Percentiles rank a stretch among this genome's conserved stretches.
These are phyloP conservation scores for Agonopterix heracliana DNA, from an alignment of 2,888 invertebrate species.

Conservation along the genomic window DNA sequence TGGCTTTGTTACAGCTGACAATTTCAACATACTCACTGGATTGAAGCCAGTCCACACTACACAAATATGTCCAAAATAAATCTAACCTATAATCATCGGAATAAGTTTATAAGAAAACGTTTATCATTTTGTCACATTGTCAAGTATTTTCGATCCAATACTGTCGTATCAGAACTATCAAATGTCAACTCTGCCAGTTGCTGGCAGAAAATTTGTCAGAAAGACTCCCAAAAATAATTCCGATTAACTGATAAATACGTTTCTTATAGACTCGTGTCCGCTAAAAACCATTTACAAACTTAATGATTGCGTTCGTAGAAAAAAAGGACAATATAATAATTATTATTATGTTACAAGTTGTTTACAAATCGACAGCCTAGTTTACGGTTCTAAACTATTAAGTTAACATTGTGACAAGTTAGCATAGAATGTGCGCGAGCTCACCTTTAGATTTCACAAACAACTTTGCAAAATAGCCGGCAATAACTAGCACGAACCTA, in stretches of 20 bases:
- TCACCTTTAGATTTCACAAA: no score
- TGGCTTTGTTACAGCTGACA: slow-evolving; percentile 33
- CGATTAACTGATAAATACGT: slow-evolving; percentile 16
- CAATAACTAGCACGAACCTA: background rate
- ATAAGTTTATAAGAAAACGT: slow-evolving; percentile 41
- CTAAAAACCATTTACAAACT: slow-evolving; percentile 62
- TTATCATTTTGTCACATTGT: background rate
- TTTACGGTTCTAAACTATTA: slow-evolving; percentile 19
- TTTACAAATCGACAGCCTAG: slow-evolving; percentile 32
- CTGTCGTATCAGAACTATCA: background rate
- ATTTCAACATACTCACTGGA: slow-evolving; percentile 34
- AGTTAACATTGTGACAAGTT: slow-evolving; percentile 11
- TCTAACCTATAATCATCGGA: slow-evolving; percentile 44
- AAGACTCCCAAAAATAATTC: slow-evolving; percentile 12
- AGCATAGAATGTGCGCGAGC: slow-evolving; percentile 1
- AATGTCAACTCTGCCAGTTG: background rate
- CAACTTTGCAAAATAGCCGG: no score
- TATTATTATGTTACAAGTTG: slow-evolving; percentile 58
- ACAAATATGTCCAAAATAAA: slow-evolving; percentile 54
- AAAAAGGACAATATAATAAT: slow-evolving; percentile 29
- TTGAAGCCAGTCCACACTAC: slow-evolving; percentile 34
- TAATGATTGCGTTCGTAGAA: slow-evolving; percentile 66
- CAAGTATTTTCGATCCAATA: no score
- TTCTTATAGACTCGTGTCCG: slow-evolving; percentile 46
- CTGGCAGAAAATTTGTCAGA: slow-evolving; percentile 4